phyloP scores from a whole-genome alignment of 2,797 vertebrate species.

The Cossypha heuglini region DNA sequence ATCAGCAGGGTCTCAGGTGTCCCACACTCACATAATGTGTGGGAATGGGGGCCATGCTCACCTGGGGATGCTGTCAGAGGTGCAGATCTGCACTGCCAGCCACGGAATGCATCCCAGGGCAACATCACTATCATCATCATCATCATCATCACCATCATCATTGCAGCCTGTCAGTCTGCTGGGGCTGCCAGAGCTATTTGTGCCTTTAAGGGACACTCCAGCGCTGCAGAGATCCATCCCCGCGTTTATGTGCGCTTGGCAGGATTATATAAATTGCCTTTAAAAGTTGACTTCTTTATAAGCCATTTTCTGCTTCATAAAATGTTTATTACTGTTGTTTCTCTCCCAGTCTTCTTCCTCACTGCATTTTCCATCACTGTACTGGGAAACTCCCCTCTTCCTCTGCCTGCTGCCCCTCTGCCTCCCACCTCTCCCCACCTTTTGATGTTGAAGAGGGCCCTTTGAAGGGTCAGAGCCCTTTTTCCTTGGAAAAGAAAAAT shows the following conservation, averaged over 20 bases:
- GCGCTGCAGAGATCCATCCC: slow-evolving; percentile 39
- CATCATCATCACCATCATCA: neutral
- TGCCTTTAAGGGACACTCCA: slow-evolving; percentile 65
- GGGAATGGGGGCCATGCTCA: fast-evolving
- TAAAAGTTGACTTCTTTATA: slow-evolving; percentile 72
- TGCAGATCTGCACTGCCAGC: neutral
- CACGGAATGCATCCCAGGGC: neutral
- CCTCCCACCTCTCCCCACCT: neutral
- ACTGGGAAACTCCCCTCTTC: neutral
- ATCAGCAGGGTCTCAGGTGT: neutral
- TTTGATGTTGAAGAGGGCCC: neutral
- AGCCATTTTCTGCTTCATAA: slow-evolving; percentile 73
- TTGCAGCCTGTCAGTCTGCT: neutral
- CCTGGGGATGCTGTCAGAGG: neutral
- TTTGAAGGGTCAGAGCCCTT: neutral
- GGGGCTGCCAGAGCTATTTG: neutral
- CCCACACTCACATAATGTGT: fast-evolving
- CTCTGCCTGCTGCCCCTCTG: neutral
- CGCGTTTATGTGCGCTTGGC: slow-evolving; percentile 21
- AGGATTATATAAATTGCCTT: slow-evolving; percentile 66
- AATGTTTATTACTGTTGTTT: slow-evolving; percentile 69
- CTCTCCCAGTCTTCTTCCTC: slow-evolving; percentile 36
- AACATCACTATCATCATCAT: neutral
- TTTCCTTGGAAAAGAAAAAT: neutral
- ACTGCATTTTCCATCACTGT: neutral